These are phyloP conservation scores for Stegana nigrithorax DNA, from an alignment of 2,888 invertebrate genomes.

Conservation along the genomic window DNA sequence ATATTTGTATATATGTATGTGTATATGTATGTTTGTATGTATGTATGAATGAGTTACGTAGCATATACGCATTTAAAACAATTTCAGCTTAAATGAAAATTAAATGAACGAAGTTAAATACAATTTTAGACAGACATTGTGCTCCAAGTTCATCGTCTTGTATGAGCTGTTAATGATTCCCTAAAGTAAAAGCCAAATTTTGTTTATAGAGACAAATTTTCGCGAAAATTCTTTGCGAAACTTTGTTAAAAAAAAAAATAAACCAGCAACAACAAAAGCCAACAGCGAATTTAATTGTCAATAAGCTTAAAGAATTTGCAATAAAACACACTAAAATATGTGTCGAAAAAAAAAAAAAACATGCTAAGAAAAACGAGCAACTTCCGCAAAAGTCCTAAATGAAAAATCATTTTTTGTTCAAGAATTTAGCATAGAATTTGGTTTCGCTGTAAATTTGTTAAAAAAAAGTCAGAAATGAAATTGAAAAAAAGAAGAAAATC, in stretches of 20 bases:
- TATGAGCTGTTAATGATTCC: background rate
- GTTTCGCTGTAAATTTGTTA: slow-evolving; percentile 6
- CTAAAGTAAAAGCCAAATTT: background rate
- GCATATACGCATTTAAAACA: too few species aligned
- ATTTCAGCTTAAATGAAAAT: too few species aligned
- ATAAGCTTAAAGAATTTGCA: slow-evolving; percentile 4
- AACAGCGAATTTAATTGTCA: slow-evolving; percentile 4
- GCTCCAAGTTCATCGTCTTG: too few species aligned
- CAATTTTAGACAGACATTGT: too few species aligned
- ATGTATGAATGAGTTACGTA: too few species aligned
- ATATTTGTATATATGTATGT: too few species aligned
- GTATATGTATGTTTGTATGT: too few species aligned
- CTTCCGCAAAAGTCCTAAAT: slow-evolving; percentile 9
- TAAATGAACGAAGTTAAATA: too few species aligned
- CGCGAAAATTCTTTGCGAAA: too few species aligned
- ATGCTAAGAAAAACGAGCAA: too few species aligned
- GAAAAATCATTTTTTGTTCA: background rate
- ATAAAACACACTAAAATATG: background rate
- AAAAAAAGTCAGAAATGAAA: slow-evolving; percentile 4
- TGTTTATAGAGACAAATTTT: too few species aligned
- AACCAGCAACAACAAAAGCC: background rate
- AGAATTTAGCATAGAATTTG: background rate
- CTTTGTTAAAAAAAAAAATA: background rate
- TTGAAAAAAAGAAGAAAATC: background rate
- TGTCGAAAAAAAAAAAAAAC: background rate